Base-by-base conservation (phyloP, 2,113 vertebrate species). In the Arothron firmamentum region DNA sequence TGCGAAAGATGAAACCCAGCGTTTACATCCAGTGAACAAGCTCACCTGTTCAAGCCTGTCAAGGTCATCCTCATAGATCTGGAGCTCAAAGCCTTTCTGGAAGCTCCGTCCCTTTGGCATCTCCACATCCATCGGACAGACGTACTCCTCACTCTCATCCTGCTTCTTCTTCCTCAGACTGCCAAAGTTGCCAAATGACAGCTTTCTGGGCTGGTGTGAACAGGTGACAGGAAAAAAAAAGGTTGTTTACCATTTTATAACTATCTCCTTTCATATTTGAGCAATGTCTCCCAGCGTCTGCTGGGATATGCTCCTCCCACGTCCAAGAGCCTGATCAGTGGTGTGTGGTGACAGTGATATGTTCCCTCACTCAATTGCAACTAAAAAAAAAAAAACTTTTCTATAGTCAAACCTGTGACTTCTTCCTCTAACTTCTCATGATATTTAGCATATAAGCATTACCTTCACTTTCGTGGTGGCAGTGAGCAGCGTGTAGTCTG, bases 391-490 rank as follows among this genome's bases (percentile, higher is more conserved):
- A 23, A 23, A 2, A 2, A 23, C 21, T 23, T 28, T 7, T 28
- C 25, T 28, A 7, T 5, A 28, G 2, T 28, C 25, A 28, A 28
- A 5, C 5, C 25, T 28, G 25, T 28, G 6, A 28, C 25, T 28
- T 28, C 25, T 28, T 28, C 25, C 25, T 5, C 25, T 5, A 5
- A 28, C 25, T 28, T 28, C 6, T 28, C 6, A 7, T 28, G 25
- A 28, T 5, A 28, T 28, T 7, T 41, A 15, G 1, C 5, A 31
- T 28, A 20, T 21, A 4, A 2, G n/a, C 2, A 38, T 60, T 75
- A 97, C 97, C 94, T 98, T 99, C 67, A 98, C 92, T 87, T 95
- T 98, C 67, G 95, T 94, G 1, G 96, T 98, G 18, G 97, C 95
- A 20, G 96, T 98, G 18, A 99, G 89, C 12, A 97, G 86, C 11